A percentile compares a stretch with the other conserved stretches of the same genome.
Conservation (phyloP, 2,888 invertebrate species). For the Scelioninae gen. 1 region DNA sequence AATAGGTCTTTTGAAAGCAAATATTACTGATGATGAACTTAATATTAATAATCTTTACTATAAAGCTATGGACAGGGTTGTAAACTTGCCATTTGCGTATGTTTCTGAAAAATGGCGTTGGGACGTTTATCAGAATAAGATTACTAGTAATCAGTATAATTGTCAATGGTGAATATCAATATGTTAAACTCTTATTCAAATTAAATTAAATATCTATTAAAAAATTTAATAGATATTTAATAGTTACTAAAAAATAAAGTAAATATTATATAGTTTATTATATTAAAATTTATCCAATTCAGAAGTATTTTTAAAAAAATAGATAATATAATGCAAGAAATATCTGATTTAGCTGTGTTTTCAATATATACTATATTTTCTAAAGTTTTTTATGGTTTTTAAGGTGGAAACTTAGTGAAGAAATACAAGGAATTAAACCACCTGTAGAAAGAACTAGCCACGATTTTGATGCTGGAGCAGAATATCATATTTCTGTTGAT, state of each 20-base stretch:
- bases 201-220: too few species aligned
- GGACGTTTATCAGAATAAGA: slow-evolving; percentile 88
- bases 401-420: slow-evolving; percentile 84
- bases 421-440: slow-evolving; percentile 88
- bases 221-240: too few species aligned
- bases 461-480: slow-evolving; percentile 87
- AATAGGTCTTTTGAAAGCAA: slow-evolving; percentile 85
- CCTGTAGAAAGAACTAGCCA: slow-evolving; percentile 87
- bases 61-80: slow-evolving; percentile 86
- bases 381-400: background rate
- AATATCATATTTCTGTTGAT: slow-evolving; percentile 84
- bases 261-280: background rate
- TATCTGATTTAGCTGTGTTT: too few species aligned
- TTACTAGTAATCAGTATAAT: slow-evolving; percentile 87
- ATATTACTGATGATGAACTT: slow-evolving; percentile 79
- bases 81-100: slow-evolving; percentile 86
- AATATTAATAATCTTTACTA: slow-evolving; percentile 83
- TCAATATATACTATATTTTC: background rate
- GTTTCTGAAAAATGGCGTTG: slow-evolving; percentile 87
- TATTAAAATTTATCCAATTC: background rate
- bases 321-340: too few species aligned
- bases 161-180: slow-evolving; percentile 86
- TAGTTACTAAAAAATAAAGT: too few species aligned
- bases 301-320: background rate
- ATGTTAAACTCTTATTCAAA: background rate